Evolutionary conservation across 2,797 vertebrate species (phyloP).

Genomic region (Notolepis coatsorum): DNA sequence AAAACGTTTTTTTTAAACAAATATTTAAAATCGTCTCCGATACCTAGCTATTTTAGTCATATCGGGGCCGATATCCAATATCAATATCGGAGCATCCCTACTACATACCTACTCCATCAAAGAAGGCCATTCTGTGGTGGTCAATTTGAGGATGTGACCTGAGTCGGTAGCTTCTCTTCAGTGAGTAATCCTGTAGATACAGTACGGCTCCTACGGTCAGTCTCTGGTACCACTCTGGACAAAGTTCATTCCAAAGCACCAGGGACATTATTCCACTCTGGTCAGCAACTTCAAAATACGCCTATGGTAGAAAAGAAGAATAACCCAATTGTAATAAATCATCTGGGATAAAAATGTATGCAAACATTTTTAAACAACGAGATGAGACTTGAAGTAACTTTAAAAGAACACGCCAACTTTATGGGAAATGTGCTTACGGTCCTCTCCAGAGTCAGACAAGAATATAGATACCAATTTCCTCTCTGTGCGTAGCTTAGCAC

Average conservation of each 20-base stretch:
- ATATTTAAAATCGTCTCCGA: too few relatives aligned
- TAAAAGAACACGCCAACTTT: neutral
- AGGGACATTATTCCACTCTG: slow-evolving; percentile 89
- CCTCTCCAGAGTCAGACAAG: neutral
- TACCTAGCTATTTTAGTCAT: too few relatives aligned
- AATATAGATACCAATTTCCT: too few relatives aligned
- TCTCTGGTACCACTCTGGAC: slow-evolving; percentile 90
- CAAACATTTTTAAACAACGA: neutral
- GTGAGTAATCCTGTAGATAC: slow-evolving; percentile 86
- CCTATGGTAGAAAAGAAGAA: slow-evolving; percentile 70
- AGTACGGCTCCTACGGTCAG: slow-evolving; percentile 87
- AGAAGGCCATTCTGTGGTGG: slow-evolving; percentile 83
- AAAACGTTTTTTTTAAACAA: too few relatives aligned
- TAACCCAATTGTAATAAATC: neutral
- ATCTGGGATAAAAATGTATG: neutral
- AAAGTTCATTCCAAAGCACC: slow-evolving; percentile 93
- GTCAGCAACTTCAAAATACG: slow-evolving; percentile 94
- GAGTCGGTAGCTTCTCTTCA: slow-evolving; percentile 87
- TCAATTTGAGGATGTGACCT: slow-evolving; percentile 85
- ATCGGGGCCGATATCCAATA: too few relatives aligned
- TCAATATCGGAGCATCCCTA: too few relatives aligned
- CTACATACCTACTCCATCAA: slow-evolving; percentile 86
- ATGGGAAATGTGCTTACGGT: neutral
- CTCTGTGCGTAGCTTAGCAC: too few relatives aligned
- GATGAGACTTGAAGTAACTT: neutral